phyloP scores from a whole-genome alignment of 2,888 invertebrate genomes.

The Punctoribates punctum region DNA sequence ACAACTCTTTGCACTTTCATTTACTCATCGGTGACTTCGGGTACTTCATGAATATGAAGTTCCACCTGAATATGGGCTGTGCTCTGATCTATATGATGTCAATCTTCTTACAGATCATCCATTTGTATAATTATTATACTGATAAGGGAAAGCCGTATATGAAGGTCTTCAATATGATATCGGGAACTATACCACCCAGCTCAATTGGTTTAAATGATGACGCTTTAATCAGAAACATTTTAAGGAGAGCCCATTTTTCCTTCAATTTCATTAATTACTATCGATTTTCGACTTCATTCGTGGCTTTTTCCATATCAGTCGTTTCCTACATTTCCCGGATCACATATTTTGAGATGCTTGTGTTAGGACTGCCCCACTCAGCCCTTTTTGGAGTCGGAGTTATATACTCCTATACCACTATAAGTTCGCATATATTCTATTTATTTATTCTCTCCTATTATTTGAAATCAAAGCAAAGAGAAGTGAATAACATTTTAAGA shows the following conservation, averaged over 20 bases:
- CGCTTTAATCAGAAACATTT: background rate
- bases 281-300: background rate
- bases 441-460: background rate
- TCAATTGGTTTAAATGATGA: background rate
- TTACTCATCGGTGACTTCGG: slow-evolving; percentile 33
- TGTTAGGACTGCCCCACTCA: background rate
- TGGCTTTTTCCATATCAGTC: background rate
- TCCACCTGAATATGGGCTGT: slow-evolving; percentile 30
- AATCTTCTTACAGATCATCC: background rate
- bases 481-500: background rate
- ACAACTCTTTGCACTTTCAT: background rate
- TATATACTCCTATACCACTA: too few relatives aligned
- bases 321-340: background rate
- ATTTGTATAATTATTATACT: background rate
- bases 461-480: background rate
- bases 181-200: background rate
- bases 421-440: background rate
- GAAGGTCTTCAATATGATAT: slow-evolving; percentile 21
- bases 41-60: slow-evolving; percentile 30
- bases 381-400: background rate
- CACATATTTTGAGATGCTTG: background rate
- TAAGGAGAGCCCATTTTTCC: background rate
- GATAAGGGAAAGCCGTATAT: background rate
- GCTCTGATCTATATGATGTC: background rate
- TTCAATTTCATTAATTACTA: background rate